Evolutionary conservation across 2,113 vertebrate species (phyloP), one percentile per base, ranked within the genome.

Genomic region (Alces alces): DNA sequence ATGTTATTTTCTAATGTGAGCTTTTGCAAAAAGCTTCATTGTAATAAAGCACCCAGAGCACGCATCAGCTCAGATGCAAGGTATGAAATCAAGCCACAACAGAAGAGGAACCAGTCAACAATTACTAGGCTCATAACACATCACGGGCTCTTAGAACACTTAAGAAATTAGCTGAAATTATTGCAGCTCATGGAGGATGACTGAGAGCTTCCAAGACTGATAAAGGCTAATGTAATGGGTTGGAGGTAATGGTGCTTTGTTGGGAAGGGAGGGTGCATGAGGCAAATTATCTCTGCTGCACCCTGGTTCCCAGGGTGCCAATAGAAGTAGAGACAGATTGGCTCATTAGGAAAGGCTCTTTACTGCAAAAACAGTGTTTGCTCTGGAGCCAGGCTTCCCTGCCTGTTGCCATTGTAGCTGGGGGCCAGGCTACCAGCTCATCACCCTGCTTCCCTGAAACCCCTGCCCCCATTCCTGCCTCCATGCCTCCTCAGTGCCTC

Each of bases 131-230:
- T 98, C 97, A 97, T 98, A 98, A 98, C 98, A 97, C 98, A 98
- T 97, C 96, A 78, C 86, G 94, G 96, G 98, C 98, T 98, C 97
- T 98, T 97, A 97, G 97, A 97, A 98, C 98, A 98, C 97, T 98
- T 98, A 98, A 98, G 97, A 98, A 98, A 98, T 98, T 98, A 98
- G 98, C 97, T 98, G 96, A 94, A 98, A 98, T 98, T 97, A 98
- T 89, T 98, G 98, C 95, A 96, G 96, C 95, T 95, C 97, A 80
- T 97, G 91, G 97, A 96, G 97, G 97, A 97, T 97, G 96, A 98
- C 97, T 96, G 97, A 98, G 94, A 94, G 98, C 97, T 86, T 97
- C 97, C 82, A 97, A 76, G 94, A 92, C 98, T 95, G 98, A 97
- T 95, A 96, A 96, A 97, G 96, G 96, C 95, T 97, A 98, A 98